Conservation (phyloP, 2,797 vertebrate species). For the Poecilia picta region DNA sequence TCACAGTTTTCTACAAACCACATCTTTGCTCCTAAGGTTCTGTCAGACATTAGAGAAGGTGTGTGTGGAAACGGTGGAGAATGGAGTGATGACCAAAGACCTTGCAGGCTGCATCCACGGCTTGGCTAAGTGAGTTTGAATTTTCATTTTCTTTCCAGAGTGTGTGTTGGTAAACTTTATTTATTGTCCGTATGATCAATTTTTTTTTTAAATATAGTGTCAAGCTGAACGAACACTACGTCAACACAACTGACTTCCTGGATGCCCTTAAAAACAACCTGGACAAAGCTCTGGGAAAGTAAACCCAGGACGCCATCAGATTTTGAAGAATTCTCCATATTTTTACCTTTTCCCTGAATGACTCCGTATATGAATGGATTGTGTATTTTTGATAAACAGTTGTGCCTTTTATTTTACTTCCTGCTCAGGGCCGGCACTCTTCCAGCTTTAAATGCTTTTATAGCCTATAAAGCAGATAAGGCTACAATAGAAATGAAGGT, state of each 20-base stretch:
- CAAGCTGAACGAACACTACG: slow-evolving; percentile 91
- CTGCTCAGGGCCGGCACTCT: not conserved
- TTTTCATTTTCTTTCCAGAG: slow-evolving; percentile 76
- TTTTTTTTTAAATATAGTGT: slow-evolving; percentile 76
- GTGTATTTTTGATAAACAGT: slow-evolving; percentile 31
- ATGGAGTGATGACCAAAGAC: slow-evolving; percentile 95
- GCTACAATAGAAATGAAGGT: slow-evolving; percentile 22
- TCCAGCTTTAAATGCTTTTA: slow-evolving; percentile 32
- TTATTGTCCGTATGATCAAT: slow-evolving; percentile 47
- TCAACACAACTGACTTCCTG: slow-evolving; percentile 95
- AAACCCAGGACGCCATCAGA: slow-evolving; percentile 38
- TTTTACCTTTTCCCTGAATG: slow-evolving; percentile 28
- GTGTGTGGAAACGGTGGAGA: slow-evolving; percentile 93
- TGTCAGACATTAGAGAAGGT: slow-evolving; percentile 90
- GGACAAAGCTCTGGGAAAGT: slow-evolving; percentile 88
- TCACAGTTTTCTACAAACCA: not conserved
- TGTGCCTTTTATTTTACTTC: slow-evolving; percentile 19
- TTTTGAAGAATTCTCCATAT: not conserved
- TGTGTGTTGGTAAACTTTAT: not conserved
- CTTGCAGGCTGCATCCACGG: slow-evolving; percentile 96
- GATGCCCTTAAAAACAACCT: slow-evolving; percentile 93
- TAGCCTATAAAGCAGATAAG: slow-evolving; percentile 30
- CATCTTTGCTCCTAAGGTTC: slow-evolving; percentile 80
- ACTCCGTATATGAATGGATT: slow-evolving; percentile 27
- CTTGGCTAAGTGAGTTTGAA: slow-evolving; percentile 86